Percentiles rank a stretch among this genome's conserved stretches.
These are phyloP conservation scores for Eulemur coronatus DNA, from an alignment of 2,797 vertebrate genomes.

Conservation along the genomic window DNA sequence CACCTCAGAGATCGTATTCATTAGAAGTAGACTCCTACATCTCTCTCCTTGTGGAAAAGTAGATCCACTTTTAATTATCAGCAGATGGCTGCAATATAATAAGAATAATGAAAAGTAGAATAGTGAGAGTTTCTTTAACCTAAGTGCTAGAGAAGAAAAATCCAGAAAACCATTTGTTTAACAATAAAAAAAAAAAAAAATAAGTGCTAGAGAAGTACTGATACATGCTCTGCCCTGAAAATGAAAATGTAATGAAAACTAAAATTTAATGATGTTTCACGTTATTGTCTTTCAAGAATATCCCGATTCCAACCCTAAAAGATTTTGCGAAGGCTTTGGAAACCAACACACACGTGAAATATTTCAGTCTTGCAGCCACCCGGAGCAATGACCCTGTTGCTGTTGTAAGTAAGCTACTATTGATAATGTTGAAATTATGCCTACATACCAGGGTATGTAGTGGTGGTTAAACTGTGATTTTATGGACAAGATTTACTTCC, in stretches of 20 bases:
- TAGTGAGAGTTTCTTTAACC: neutral
- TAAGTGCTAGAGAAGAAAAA: neutral
- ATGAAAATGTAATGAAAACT: slow-evolving; percentile 2
- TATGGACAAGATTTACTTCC: neutral
- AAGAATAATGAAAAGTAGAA: neutral
- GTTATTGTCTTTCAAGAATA: slow-evolving; percentile 90
- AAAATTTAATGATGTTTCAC: slow-evolving; percentile 17
- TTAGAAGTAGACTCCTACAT: neutral
- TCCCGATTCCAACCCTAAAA: slow-evolving; percentile 97
- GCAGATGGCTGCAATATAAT: neutral
- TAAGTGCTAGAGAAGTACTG: neutral
- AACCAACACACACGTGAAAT: slow-evolving; percentile 92
- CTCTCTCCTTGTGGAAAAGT: neutral
- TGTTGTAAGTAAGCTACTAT: slow-evolving; percentile 86
- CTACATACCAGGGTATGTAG: neutral
- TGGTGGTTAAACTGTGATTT: neutral
- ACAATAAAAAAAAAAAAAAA: no score
- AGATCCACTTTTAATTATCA: neutral
- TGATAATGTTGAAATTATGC: neutral
- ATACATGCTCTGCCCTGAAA: neutral
- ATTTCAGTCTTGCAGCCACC: slow-evolving; percentile 96
- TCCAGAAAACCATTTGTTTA: no score
- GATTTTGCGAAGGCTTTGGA: slow-evolving; percentile 97
- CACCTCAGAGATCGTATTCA: neutral
- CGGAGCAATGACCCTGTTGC: slow-evolving; percentile 98